These are phyloP conservation scores for Mycalesis mineus DNA, from an alignment of 2,888 invertebrate genomes.

Conservation along the genomic window DNA sequence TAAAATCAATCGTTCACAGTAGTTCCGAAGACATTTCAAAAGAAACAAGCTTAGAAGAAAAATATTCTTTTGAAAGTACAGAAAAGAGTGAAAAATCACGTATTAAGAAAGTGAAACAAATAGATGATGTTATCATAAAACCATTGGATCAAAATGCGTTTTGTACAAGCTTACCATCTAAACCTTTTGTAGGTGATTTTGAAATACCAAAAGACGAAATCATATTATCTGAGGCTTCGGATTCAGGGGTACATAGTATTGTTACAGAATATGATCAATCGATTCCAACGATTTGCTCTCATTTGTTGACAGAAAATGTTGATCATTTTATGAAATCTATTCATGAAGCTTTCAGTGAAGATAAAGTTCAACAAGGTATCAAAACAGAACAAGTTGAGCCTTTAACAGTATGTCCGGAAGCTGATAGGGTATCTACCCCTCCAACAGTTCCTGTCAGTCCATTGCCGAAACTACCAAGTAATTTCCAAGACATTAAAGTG, in stretches of 20 bases:
- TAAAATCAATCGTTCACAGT: slow-evolving; percentile 44
- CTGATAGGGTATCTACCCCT: slow-evolving; percentile 77
- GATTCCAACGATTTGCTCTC: slow-evolving; percentile 30
- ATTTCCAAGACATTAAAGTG: slow-evolving; percentile 60
- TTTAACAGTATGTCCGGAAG: slow-evolving; percentile 38
- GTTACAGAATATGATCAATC: slow-evolving; percentile 40
- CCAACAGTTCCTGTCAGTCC: slow-evolving; percentile 85
- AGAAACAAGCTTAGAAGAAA: slow-evolving; percentile 68
- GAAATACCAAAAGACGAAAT: slow-evolving; percentile 43
- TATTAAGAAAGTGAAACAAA: slow-evolving; percentile 1
- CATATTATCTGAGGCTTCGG: slow-evolving; percentile 44
- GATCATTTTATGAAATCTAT: slow-evolving; percentile 56
- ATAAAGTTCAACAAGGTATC: slow-evolving; percentile 65
- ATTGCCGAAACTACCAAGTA: slow-evolving; percentile 59
- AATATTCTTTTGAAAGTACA: slow-evolving; percentile 61
- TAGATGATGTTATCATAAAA: not conserved
- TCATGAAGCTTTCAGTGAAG: slow-evolving; percentile 61
- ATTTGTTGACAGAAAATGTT: slow-evolving; percentile 41
- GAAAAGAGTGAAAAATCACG: slow-evolving; percentile 50
- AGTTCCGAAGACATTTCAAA: slow-evolving; percentile 68
- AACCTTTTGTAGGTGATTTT: slow-evolving; percentile 15
- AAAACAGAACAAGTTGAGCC: slow-evolving; percentile 58
- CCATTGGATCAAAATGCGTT: not conserved
- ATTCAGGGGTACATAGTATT: slow-evolving; percentile 54
- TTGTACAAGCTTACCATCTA: not conserved